Evolutionary conservation across 2,888 invertebrate species (phyloP).

Genomic region (Spicauda simplicius): DNA sequence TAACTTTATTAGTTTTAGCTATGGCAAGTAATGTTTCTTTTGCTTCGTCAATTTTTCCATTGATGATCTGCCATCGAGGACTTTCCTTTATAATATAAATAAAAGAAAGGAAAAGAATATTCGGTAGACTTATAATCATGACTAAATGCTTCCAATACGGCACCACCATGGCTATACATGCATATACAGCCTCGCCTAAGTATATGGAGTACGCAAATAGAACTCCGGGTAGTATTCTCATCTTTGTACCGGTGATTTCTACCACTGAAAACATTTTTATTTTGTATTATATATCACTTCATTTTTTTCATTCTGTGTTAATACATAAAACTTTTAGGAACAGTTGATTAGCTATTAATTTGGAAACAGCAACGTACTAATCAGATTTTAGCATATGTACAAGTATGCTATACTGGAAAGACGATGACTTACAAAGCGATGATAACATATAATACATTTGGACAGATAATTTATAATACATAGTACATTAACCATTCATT

Average conservation of each 20-base stretch:
- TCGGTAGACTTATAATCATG: conserved; percentile 64
- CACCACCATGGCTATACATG: conserved; percentile 63
- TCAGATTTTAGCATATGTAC: too few species aligned
- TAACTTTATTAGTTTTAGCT: conserved; percentile 60
- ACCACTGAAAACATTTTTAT: conserved; percentile 56
- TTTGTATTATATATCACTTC: too few species aligned
- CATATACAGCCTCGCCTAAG: conserved; percentile 65
- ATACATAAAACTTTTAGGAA: too few species aligned
- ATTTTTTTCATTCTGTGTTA: too few species aligned
- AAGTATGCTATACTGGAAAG: too few species aligned
- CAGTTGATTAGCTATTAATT: too few species aligned
- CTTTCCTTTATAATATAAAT: conserved; percentile 64
- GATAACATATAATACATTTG: too few species aligned
- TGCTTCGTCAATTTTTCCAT: conserved; percentile 61
- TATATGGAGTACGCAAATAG: conserved; percentile 65
- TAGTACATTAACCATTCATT: too few species aligned
- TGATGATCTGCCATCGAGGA: conserved; percentile 70
- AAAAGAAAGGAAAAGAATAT: conserved; percentile 57
- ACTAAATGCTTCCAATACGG: conserved; percentile 68
- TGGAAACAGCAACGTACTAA: too few species aligned
- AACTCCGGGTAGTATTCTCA: conserved; percentile 64
- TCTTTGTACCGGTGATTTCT: conserved; percentile 63
- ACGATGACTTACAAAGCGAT: too few species aligned
- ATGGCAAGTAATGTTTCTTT: conserved; percentile 57
- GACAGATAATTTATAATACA: too few species aligned